Base-by-base conservation (phyloP, 1,140 invertebrate species). In the Myzus persicae region DNA sequence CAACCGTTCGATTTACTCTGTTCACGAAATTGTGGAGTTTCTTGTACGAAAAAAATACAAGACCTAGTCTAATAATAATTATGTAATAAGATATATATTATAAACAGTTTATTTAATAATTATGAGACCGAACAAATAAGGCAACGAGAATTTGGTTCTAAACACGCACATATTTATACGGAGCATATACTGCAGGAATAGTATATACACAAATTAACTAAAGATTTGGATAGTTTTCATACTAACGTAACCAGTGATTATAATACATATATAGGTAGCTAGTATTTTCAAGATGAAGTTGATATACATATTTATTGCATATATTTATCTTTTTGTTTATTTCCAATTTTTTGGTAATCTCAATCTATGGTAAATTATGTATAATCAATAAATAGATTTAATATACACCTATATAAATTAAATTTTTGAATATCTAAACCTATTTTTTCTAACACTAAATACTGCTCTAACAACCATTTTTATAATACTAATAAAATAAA, bases 101-200 rank as follows among this genome's bases (percentile, higher is more conserved):
- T 88, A 88, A 51, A 51, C 46, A 88, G n/a, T 36, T 48, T 36
- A 51, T 51, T 88, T 88, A 51, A 48, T 88, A 88, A n/a, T 36
- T 88, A 48, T 51, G n/a, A 51, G n/a, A 48, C 36, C 20, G 20
- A 88, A 51, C 36, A 54, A 89, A 54, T 24, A 89, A 54, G 22
- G 31, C 42, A 88, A 46, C 42, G 2, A 76, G 59, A 88, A 18
- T 84, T 40, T 84, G 24, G 24, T 84, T 11, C 38, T 76, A 31
- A 54, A 38, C 88, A 89, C 46, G 88, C 88, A 89, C 48, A 54
- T 54, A 40, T 54, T 51, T 54, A 87, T 87, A 87, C 31, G n/a
- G 1, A 46, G 26, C 14, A 22, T 38, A 82, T 38, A 82, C 31
- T 67, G 59, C n/a, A 76, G 14, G 11, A n/a, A 31, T 14, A 67